A percentile compares a stretch with the other conserved stretches of the same genome.
Conservation (phyloP, 2,797 vertebrate species). For the Sternarchorhynchus goeldii region DNA sequence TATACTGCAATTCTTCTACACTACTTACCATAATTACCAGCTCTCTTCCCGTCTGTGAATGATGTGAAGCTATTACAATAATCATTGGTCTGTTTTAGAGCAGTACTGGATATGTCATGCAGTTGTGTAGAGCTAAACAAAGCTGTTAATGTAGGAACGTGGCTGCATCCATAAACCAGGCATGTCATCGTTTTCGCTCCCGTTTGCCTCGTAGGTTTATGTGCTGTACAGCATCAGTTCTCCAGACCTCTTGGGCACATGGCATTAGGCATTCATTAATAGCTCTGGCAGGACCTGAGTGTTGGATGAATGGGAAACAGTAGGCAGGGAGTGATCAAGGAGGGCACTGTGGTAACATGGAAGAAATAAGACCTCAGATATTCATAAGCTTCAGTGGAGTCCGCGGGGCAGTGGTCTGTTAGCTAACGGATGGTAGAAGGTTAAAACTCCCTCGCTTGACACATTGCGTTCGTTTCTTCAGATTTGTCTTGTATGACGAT, state of each 20-base stretch:
- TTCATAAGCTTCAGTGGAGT: conserved; percentile 24
- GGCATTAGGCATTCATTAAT: conserved; percentile 17
- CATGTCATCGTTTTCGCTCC: conserved; percentile 34
- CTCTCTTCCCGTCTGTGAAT: not conserved
- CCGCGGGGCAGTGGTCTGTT: conserved; percentile 31
- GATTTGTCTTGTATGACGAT: not conserved
- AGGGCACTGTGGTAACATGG: not conserved
- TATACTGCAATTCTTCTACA: not conserved
- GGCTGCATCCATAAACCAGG: not conserved
- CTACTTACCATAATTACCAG: not conserved
- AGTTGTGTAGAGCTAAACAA: conserved; percentile 19
- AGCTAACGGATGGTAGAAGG: conserved; percentile 8
- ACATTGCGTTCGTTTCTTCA: not conserved
- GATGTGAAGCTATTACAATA: conserved; percentile 1
- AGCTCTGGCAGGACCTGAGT: not conserved
- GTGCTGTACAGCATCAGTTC: conserved; percentile 28
- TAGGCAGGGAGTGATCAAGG: not conserved
- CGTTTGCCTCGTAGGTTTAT: conserved; percentile 16
- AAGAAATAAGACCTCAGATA: conserved; percentile 4
- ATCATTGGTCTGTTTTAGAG: conserved; percentile 2
- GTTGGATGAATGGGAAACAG: not conserved
- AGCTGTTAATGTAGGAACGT: conserved; percentile 21
- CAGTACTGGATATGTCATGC: not conserved
- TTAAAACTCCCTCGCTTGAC: conserved; percentile 6
- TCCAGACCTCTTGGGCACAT: conserved; percentile 39